These are phyloP conservation scores for Pipistrellus kuhlii DNA, from an alignment of 2,797 vertebrate species.

Conservation along the genomic window DNA sequence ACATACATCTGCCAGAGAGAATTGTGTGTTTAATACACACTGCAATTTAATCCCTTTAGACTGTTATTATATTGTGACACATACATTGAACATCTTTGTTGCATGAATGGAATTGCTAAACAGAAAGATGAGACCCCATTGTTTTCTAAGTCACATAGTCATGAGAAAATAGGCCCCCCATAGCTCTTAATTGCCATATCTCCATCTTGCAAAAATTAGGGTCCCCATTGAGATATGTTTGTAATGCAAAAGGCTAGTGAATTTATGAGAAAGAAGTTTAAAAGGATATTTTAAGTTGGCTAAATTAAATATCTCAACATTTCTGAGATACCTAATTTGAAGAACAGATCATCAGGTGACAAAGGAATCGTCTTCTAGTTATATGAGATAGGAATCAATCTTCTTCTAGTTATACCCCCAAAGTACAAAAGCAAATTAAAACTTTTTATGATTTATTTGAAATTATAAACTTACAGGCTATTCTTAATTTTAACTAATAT, in stretches of 20 bases:
- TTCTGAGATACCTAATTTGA: conserved; percentile 29
- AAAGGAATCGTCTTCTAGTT: background rate
- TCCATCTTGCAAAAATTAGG: conserved; percentile 26
- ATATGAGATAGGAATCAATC: background rate
- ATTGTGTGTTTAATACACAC: conserved; percentile 70
- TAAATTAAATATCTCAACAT: background rate
- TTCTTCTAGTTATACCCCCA: background rate
- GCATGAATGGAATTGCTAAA: conserved; percentile 68
- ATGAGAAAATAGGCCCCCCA: conserved; percentile 54
- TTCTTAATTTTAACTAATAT: background rate
- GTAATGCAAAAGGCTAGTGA: conserved; percentile 41
- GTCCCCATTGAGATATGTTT: conserved; percentile 12
- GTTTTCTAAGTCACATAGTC: background rate
- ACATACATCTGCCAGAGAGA: conserved; percentile 61
- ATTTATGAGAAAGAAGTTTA: conserved; percentile 63
- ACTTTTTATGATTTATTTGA: background rate
- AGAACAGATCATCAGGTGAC: background rate
- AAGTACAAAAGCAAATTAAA: background rate
- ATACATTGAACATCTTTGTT: conserved; percentile 70
- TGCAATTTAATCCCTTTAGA: conserved; percentile 75
- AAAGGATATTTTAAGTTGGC: conserved; percentile 60
- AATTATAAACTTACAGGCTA: background rate
- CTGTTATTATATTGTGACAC: conserved; percentile 77
- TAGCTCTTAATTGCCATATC: conserved; percentile 75
- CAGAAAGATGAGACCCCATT: conserved; percentile 2